Conservation (phyloP, 2,113 vertebrate species). For the Nothobranchius kuhntae region DNA sequence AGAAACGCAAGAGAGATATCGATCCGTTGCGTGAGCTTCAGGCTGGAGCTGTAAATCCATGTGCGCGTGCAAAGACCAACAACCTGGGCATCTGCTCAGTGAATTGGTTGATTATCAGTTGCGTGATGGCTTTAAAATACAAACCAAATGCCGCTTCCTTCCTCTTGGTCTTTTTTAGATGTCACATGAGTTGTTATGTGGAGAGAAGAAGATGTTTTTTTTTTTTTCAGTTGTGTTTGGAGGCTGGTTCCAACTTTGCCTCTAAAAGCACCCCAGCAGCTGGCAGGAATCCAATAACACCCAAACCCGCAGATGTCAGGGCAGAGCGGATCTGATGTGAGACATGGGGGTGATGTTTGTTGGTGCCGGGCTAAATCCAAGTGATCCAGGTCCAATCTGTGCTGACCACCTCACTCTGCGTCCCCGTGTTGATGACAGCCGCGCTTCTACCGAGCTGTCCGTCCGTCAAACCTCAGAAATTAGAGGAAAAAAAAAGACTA, state of each 20-base stretch:
- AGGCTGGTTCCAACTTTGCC: conserved; percentile 52
- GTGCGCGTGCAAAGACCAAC: conserved; percentile 53
- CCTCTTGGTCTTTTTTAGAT: conserved; percentile 3
- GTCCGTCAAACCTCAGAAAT: background rate
- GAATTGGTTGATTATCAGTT: conserved; percentile 47
- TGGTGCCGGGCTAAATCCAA: conserved; percentile 65
- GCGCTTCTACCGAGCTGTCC: conserved; percentile 42
- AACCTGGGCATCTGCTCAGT: conserved; percentile 47
- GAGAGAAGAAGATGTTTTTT: background rate
- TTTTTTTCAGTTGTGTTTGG: conserved; percentile 29
- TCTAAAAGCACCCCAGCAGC: conserved; percentile 39
- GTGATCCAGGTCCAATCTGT: conserved; percentile 56
- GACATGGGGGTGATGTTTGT: conserved; percentile 11
- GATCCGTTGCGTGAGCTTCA: conserved; percentile 62
- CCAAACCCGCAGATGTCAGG: conserved; percentile 37
- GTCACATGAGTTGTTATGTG: conserved; percentile 12
- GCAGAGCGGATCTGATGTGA: conserved; percentile 39
- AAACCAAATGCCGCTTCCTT: conserved; percentile 19
- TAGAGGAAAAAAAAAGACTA: conserved; percentile 7
- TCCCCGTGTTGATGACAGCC: conserved; percentile 41
- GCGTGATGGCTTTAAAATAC: conserved; percentile 43
- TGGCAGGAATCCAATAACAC: conserved; percentile 60
- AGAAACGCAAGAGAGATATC: conserved; percentile 44
- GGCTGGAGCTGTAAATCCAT: conserved; percentile 72
- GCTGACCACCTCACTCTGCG: conserved; percentile 34